Base-by-base conservation (phyloP, 2,797 vertebrate genomes). In the Malacoctenus gilli region DNA sequence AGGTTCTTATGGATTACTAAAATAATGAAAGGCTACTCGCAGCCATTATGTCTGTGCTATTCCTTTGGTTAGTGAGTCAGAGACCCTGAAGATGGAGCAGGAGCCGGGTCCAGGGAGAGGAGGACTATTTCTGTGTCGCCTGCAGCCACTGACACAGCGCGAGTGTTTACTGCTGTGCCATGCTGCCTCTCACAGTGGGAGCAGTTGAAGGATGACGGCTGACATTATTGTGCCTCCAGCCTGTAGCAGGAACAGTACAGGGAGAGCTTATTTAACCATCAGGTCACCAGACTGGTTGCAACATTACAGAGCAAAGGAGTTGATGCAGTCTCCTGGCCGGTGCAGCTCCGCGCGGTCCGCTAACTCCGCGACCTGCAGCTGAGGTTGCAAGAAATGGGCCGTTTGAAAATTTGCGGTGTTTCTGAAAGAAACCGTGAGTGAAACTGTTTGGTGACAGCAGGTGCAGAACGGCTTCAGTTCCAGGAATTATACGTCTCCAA, bases 71-170 rank as follows among this genome's bases (percentile, higher is more conserved):
- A 39, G 77, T 88, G 80, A 86, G 71, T 85, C 80, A 83, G 70
- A 75, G 77, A 82, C 79, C 79, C 79, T 58, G 72, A 79, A 87
- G 85, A 85, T 72, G 77, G 70, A 88, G 76, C 37, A 53, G 53
- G 61, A 75, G 76, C 62, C 57, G 11, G 72, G 78, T 77, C 85
- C 75, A 73, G 69, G 49, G 79, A 86, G 83, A 83, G 35, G 70
- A 82, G 76, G 79, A 83, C 86, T 89, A 86, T 90, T 91, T 89
- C 72, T 81, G 87, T 80, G 83, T 88, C 72, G 85, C 89, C 89
- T 62, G 77, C 73, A 86, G 89, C 85, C 82, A 83, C 75, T 84
- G 86, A 89, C 89, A 87, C 83, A 84, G 81, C n/a, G 84, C 80
- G 41, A 84, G 84, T 89, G 86, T 89, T 89, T 86, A 87, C 77